Base-by-base conservation (phyloP, 2,888 invertebrate genomes). In the Zeuzera pyrina region DNA sequence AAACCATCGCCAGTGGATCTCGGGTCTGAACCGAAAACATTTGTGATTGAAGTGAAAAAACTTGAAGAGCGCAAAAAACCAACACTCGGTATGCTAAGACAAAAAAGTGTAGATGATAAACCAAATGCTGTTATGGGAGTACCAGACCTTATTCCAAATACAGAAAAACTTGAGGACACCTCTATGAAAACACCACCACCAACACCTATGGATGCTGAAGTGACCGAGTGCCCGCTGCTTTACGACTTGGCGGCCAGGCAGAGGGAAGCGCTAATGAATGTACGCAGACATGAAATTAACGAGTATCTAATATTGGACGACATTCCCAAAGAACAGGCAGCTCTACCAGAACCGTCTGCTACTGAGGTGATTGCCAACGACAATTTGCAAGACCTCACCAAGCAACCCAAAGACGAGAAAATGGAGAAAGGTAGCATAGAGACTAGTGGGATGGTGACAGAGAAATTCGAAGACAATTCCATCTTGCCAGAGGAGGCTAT, bases 21-120 rank as follows among this genome's bases (percentile, higher is more conserved):
- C 8, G 70, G 71, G 4, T 45, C 57, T 1, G 76, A 74, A 38
- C 76, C 79, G 5, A 54, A 49, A 31, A 78, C 79, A 1, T 81
- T 81, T 44, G 74, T 79, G 5, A 50, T 81, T 12, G 69, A 78
- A 36, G 77, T 72, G 31, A 67, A 57, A 34, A 69, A 60, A 25
- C 45, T 72, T 12, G 77, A 77, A 46, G 68, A 70, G 32, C 61
- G 68, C n/a, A 74, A 60, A 64, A 62, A 47, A 32, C 73, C 86
- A 43, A 59, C 71, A 39, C 54, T 68, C 3, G 77, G 78, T 1
- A 62, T 79, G 29, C 43, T 81, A 10, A 64, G 64, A 41, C 55
- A 65, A 1, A 57, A 56, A 29, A 48, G 43, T 22, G 31, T 36
- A 3, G 56, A 53, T 3, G 61, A 57, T 2, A 63, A 59, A 6